Conservation (phyloP, 2,113 vertebrate species). For the Xiphophorus couchianus region DNA sequence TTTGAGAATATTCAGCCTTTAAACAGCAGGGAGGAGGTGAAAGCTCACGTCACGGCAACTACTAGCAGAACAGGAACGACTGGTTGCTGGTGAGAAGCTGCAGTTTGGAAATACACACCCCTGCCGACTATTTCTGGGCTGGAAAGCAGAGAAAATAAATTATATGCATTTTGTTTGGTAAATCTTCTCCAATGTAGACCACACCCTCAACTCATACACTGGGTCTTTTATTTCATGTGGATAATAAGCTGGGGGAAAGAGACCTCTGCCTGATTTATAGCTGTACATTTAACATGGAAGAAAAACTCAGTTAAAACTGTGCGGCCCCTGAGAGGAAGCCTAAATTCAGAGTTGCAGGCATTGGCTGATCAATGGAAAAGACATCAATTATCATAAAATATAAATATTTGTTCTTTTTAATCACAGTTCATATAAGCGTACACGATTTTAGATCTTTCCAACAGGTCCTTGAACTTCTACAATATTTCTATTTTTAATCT, state of each 20-base stretch:
- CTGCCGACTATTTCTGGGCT: not conserved
- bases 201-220: constrained; percentile 40
- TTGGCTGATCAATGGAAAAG: not conserved
- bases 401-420: too few species aligned
- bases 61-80: constrained; percentile 31
- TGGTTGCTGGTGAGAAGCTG: constrained; percentile 19
- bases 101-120: not conserved
- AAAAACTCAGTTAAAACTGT: not conserved
- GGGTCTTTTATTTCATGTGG: constrained; percentile 34
- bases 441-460: too few species aligned
- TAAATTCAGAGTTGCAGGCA: not conserved
- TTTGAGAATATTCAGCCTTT: constrained; percentile 55
- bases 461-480: too few species aligned
- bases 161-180: constrained; percentile 35
- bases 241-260: constrained; percentile 24
- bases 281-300: constrained; percentile 7
- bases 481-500: too few species aligned
- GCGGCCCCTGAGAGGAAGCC: not conserved
- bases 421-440: too few species aligned
- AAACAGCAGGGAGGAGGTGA: constrained; percentile 14
- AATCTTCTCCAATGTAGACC: constrained; percentile 55
- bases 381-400: not conserved
- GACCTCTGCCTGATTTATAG: constrained; percentile 20
- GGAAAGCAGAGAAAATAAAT: constrained; percentile 8
- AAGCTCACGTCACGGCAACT: constrained; percentile 9